Percentiles rank a stretch among this genome's conserved stretches.
Evolutionary conservation across 92 coral and sea anemone genomes (phyloP).

Genomic region (Chrysogorgia sp.): DNA sequence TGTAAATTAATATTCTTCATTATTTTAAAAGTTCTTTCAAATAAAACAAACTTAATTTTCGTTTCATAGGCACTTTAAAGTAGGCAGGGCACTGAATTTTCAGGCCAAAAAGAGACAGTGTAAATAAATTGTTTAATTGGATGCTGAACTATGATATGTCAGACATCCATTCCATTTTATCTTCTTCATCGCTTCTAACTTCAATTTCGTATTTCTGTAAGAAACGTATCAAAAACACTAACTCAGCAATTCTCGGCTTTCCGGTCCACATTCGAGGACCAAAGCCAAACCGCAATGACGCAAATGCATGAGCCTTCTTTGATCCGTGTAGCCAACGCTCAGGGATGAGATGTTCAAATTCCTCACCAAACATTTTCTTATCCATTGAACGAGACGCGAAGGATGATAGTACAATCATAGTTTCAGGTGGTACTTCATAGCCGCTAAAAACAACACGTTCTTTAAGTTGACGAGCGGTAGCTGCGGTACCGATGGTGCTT

Average conservation of each 20-base stretch:
- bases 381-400: background rate
- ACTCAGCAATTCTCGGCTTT: slow-evolving; percentile 12
- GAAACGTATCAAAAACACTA: background rate
- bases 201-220: slow-evolving; percentile 2
- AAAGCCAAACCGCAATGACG: slow-evolving; percentile 58
- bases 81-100: no score
- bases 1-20: no score
- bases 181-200: background rate
- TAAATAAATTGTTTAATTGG: background rate
- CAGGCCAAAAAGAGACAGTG: no score
- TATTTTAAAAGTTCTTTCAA: no score
- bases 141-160: background rate
- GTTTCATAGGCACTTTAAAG: no score
- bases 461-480: background rate
- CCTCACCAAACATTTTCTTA: slow-evolving; percentile 31
- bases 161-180: background rate
- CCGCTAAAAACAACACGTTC: background rate
- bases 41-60: no score
- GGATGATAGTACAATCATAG: background rate
- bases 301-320: slow-evolving; percentile 43
- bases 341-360: slow-evolving; percentile 45
- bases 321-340: slow-evolving; percentile 65
- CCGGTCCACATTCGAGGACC: slow-evolving; percentile 67
- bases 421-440: background rate
- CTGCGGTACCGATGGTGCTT: background rate